These are phyloP conservation scores for Cettia cetti DNA, from an alignment of 2,113 vertebrate species.

Conservation along the genomic window DNA sequence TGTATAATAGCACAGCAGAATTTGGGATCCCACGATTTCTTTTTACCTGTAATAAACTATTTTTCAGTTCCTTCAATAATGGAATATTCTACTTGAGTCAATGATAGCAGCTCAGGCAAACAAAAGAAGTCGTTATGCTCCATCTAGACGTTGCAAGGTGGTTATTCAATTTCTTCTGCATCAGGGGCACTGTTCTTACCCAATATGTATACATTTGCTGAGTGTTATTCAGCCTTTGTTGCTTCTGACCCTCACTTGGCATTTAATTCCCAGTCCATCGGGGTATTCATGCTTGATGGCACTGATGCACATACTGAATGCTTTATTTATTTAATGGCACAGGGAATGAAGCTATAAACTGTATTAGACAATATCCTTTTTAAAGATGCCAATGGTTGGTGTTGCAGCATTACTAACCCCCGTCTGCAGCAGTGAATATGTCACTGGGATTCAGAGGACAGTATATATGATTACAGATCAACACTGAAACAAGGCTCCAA, in stretches of 20 bases:
- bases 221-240: slow-evolving; percentile 81
- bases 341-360: slow-evolving; percentile 63
- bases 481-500: not conserved
- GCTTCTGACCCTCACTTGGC: slow-evolving; percentile 82
- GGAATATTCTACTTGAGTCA: slow-evolving; percentile 75
- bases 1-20: slow-evolving; percentile 45
- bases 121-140: slow-evolving; percentile 74
- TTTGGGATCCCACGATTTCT: slow-evolving; percentile 49
- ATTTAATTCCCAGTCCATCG: slow-evolving; percentile 82
- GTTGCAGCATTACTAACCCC: slow-evolving; percentile 29
- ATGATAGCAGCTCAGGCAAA: slow-evolving; percentile 71
- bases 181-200: slow-evolving; percentile 67
- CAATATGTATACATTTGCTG: slow-evolving; percentile 82
- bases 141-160: slow-evolving; percentile 71
- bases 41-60: slow-evolving; percentile 74
- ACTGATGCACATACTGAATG: slow-evolving; percentile 76
- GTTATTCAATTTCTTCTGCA: slow-evolving; percentile 75
- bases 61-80: slow-evolving; percentile 75
- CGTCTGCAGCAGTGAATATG: not conserved
- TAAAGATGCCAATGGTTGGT: slow-evolving; percentile 39
- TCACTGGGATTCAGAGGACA: slow-evolving; percentile 19
- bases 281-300: slow-evolving; percentile 79
- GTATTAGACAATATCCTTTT: slow-evolving; percentile 64
- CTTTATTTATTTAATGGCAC: slow-evolving; percentile 72
- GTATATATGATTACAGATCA: not conserved